phyloP scores from a whole-genome alignment of 2,797 vertebrate species.

The Myiotriccus ornatus region DNA sequence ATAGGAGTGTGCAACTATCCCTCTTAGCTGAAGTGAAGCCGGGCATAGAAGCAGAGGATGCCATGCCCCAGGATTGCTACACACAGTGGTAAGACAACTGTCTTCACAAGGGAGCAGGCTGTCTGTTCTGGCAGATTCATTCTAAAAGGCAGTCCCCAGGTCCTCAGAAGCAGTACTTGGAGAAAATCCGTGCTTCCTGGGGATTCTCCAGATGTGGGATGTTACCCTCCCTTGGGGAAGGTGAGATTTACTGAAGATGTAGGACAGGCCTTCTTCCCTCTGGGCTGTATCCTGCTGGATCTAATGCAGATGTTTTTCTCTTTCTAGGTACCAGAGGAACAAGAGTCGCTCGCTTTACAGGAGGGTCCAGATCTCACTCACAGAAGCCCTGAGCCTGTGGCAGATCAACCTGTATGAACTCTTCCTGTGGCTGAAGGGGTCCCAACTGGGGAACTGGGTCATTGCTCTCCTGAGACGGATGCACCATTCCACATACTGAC shows the following conservation, averaged over 20 bases:
- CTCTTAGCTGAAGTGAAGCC: neutral
- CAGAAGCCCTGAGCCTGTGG: conserved; percentile 82
- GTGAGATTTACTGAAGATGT: neutral
- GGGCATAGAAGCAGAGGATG: neutral
- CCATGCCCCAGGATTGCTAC: neutral
- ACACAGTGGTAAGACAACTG: neutral
- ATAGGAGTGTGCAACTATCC: neutral
- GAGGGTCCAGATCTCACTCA: conserved; percentile 80
- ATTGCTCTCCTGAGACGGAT: conserved; percentile 70
- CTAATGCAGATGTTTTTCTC: conserved; percentile 39
- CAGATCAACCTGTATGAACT: conserved; percentile 85
- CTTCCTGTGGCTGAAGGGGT: conserved; percentile 80
- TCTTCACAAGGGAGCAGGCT: neutral
- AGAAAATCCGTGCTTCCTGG: neutral
- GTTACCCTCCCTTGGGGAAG: neutral
- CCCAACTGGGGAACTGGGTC: conserved; percentile 77
- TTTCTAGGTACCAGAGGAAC: conserved; percentile 84
- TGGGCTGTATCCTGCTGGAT: neutral
- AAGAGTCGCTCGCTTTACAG: conserved; percentile 76
- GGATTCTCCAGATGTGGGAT: neutral
- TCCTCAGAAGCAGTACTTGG: neutral
- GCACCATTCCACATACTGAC: conserved; percentile 47
- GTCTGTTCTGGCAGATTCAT: neutral
- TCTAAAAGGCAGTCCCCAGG: neutral
- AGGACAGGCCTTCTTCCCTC: neutral